These are phyloP conservation scores for Spicauda simplicius DNA, from an alignment of 2,888 invertebrate species.

Conservation along the genomic window DNA sequence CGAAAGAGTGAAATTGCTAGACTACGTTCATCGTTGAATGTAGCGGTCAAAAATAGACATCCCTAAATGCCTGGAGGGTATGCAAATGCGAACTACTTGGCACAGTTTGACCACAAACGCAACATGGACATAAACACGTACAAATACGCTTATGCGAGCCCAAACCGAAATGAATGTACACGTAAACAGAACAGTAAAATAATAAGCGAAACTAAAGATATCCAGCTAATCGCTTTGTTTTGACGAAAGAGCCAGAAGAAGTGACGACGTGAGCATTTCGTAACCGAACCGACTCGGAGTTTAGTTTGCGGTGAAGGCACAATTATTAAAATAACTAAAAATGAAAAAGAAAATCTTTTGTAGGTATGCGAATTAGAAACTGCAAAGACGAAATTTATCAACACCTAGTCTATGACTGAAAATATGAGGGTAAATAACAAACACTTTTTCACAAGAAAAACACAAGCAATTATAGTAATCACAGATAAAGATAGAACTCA, in stretches of 20 bases:
- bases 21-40: neutral
- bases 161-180: constrained; percentile 14
- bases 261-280: constrained; percentile 9
- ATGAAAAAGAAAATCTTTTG: neutral
- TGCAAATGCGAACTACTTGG: constrained; percentile 16
- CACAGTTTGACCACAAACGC: constrained; percentile 19
- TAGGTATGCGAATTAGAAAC: neutral
- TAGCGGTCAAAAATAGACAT: constrained; percentile 12
- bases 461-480: too few relatives aligned
- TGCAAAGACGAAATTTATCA: neutral
- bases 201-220: constrained; percentile 31
- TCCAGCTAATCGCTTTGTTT: constrained; percentile 28
- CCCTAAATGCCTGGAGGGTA: constrained; percentile 11
- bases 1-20: constrained; percentile 9
- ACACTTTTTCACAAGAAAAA: neutral
- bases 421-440: neutral
- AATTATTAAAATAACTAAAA: neutral
- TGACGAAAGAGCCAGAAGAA: constrained; percentile 23
- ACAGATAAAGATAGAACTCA: too few relatives aligned
- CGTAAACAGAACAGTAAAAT: constrained; percentile 33
- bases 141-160: constrained; percentile 12
- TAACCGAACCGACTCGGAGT: constrained; percentile 2
- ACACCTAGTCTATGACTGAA: neutral
- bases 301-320: neutral
- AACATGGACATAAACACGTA: constrained; percentile 28